Base-by-base conservation (phyloP, 2,113 vertebrate genomes). In the Chrysochloris asiatica region DNA sequence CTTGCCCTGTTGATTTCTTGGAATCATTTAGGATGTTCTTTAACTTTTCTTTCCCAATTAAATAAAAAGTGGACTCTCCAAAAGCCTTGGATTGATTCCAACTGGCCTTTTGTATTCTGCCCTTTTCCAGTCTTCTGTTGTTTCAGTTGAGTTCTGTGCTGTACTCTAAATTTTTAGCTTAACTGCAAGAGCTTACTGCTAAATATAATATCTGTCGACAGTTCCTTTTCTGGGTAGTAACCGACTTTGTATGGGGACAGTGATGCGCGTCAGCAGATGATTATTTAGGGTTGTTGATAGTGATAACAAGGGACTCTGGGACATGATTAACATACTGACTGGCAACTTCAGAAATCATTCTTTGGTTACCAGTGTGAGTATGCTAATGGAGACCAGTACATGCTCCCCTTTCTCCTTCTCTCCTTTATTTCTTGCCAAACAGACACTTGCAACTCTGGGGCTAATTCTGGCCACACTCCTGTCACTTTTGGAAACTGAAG, bases 21-120 rank as follows among this genome's bases (percentile, higher is more conserved):
- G 85, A 65, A 13, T 81, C 67, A 80, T 87, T 90, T 75, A 90
- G 80, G 47, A 73, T 94, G 30, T 22, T 93, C 50, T 71, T 88
- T 77, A 85, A 85, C 41, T 83, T 82, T 86, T 67, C 71, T 81
- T n/a, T 10, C 38, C 47, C 6, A 45, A 21, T 54, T 88, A 41
- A 47, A 65, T 73, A 83, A 79, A 88, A 1, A 69, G 73, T 21
- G 24, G n/a, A 38, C 17, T 54, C 67, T 92, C 83, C 81, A 56
- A 82, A 83, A 72, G 61, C 9, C 41, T 85, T 43, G 54, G 77
- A 47, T 85, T 26, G 16, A 65, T 71, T 76, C 45, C 50, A 86
- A 45, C 8, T 54, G 56, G 52, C 30, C 41, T 52, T 4, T 45
- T 91, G 41, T 88, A 24, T 63, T 79, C 63, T 85, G 59, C 30